Evolutionary conservation across 64 coral and sea anemone species (phyloP), one percentile per base, ranked within the genome.

Genomic region (Stylophora pistillata): DNA sequence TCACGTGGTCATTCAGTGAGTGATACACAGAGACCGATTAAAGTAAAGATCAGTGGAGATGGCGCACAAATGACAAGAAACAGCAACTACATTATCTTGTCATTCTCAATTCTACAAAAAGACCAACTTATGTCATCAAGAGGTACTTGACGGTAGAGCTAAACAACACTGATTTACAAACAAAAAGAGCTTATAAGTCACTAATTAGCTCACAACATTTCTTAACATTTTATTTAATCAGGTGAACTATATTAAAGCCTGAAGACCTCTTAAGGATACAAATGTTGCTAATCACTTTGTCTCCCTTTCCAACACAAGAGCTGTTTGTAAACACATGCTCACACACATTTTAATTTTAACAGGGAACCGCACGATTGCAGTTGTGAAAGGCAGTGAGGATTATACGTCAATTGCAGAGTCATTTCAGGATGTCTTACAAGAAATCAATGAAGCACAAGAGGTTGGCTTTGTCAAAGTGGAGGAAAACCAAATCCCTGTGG

Each of bases 381-480:
- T 54, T 55, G 76, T 78, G 5, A 52, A 58, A 20, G 76, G 76
- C 13, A 23, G 10, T 23, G 78, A 80, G 18, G 25, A 26, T 30
- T 58, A 63, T 13, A 47, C 23, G 11, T 27, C 55, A 10, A 56
- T 80, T 13, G 78, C 78, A 58, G 55, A 58, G 17, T 80, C 21
- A 9, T 80, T 80, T 32, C 54, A 80, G 55, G 53, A 80, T 12
- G 16, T 63, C 13, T 63, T 80, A 13, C 12, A 27, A 17, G 78
- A 80, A 30, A 80, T 63, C 21, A 80, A 80, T 80, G 78, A 80
- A 80, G 78, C 58, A 58, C 78, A 80, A 80, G 78, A 80, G 78
- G 28, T n/a, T 80, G 78, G 78, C 18, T 80, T 80, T 80, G 55
- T 80, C 55, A 58, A 58, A 33, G 53, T 80, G 29, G 78, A 17